These are phyloP conservation scores for Pholis gunnellus DNA, from an alignment of 2,113 vertebrate genomes.

Conservation along the genomic window DNA sequence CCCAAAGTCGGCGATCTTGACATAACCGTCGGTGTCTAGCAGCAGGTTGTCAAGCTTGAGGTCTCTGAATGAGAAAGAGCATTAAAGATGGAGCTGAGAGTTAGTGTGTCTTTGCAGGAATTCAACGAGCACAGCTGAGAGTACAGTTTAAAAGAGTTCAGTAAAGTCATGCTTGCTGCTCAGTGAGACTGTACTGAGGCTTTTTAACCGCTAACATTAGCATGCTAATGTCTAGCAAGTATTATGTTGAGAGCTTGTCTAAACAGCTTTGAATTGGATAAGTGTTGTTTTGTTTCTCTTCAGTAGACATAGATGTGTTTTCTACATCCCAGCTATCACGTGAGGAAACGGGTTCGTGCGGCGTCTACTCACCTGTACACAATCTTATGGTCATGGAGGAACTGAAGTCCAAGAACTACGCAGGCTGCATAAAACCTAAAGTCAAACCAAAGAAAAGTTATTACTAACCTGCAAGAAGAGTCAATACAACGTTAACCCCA, in stretches of 20 bases:
- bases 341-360: background rate
- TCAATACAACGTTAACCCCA: background rate
- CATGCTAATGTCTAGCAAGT: background rate
- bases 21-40: constrained; percentile 96
- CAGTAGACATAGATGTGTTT: background rate
- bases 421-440: constrained; percentile 96
- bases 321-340: background rate
- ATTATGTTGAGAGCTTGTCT: background rate
- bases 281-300: background rate
- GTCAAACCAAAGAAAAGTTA: constrained; percentile 26
- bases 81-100: constrained; percentile 8
- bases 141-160: background rate
- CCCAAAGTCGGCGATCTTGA: constrained; percentile 99
- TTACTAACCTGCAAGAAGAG: background rate
- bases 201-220: background rate
- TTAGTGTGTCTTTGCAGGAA: background rate
- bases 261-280: background rate
- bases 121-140: background rate
- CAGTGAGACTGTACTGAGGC: background rate
- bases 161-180: background rate
- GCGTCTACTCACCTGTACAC: constrained; percentile 91
- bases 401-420: constrained; percentile 98
- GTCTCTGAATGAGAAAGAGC: constrained; percentile 84
- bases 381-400: constrained; percentile 98
- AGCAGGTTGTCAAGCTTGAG: constrained; percentile 98